These are phyloP conservation scores for Hydrolagus colliei DNA, from an alignment of 2,797 vertebrate species.

Conservation along the genomic window DNA sequence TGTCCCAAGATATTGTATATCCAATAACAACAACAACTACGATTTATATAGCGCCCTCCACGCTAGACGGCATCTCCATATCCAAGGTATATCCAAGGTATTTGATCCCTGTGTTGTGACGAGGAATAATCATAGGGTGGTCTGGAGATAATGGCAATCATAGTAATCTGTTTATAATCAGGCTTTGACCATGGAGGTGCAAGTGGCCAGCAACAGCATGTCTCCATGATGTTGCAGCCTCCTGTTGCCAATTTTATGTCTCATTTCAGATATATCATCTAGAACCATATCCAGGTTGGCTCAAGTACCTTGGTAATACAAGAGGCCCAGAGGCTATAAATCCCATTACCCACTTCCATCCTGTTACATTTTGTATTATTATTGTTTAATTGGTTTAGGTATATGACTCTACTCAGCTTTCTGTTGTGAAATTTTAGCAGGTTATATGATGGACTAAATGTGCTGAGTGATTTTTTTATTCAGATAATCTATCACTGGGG, in stretches of 20 bases:
- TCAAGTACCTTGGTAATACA: background rate
- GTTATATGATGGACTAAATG: too few relatives aligned
- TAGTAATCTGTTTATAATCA: background rate
- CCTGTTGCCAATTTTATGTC: background rate
- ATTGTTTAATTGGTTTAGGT: background rate
- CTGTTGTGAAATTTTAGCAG: background rate
- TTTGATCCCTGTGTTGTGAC: background rate
- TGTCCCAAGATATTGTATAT: background rate
- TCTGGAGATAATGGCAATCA: background rate
- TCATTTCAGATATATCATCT: constrained; percentile 9
- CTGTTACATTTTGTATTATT: background rate
- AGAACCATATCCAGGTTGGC: background rate
- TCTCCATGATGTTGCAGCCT: background rate
- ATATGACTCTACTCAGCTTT: background rate
- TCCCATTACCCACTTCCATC: background rate
- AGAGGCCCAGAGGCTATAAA: background rate
- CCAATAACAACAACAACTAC: too few relatives aligned
- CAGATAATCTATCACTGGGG: background rate
- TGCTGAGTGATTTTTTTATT: background rate
- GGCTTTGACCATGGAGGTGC: too few relatives aligned
- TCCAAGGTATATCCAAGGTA: background rate
- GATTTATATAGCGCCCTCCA: too few relatives aligned
- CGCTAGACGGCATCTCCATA: too few relatives aligned
- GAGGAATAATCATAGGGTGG: background rate
- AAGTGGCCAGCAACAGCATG: background rate